Evolutionary conservation across 2,888 invertebrate species (phyloP).

Genomic region (Venusia cambrica): DNA sequence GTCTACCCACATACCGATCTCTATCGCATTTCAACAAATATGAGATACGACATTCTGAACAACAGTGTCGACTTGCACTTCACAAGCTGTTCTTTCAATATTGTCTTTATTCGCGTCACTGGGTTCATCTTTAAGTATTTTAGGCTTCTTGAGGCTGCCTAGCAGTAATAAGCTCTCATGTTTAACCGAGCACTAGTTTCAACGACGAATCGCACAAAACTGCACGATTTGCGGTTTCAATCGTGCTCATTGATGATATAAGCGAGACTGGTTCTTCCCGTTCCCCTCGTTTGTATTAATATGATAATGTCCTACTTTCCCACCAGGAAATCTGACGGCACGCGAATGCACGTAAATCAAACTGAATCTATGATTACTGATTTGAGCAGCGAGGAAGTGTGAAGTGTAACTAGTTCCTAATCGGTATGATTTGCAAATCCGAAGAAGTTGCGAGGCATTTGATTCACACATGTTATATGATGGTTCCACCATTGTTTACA

Average conservation of each 20-base stretch:
- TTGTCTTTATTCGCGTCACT: too few relatives aligned
- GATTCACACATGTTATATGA: too few relatives aligned
- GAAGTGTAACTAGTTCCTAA: constrained; percentile 9
- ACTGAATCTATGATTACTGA: constrained; percentile 51
- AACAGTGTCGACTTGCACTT: constrained; percentile 14
- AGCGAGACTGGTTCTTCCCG: constrained; percentile 27
- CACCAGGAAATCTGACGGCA: constrained; percentile 60
- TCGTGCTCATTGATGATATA: constrained; percentile 22
- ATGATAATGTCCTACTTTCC: constrained; percentile 67
- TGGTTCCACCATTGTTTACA: too few relatives aligned
- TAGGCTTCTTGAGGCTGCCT: too few relatives aligned
- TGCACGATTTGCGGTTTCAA: constrained; percentile 13
- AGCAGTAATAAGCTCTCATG: too few relatives aligned
- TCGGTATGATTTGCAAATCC: not conserved
- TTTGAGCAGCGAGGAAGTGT: constrained; percentile 35
- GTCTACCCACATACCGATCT: constrained; percentile 15
- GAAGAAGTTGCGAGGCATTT: too few relatives aligned
- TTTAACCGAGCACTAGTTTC: too few relatives aligned
- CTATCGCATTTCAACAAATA: constrained; percentile 25
- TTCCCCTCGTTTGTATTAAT: constrained; percentile 52
- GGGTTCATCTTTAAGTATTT: too few relatives aligned
- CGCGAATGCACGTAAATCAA: constrained; percentile 43
- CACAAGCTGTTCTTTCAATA: constrained; percentile 3
- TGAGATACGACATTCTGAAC: constrained; percentile 23
- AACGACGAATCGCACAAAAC: too few relatives aligned